phyloP scores from a whole-genome alignment of 2,888 invertebrate species.

The Miltochrista miniata region DNA sequence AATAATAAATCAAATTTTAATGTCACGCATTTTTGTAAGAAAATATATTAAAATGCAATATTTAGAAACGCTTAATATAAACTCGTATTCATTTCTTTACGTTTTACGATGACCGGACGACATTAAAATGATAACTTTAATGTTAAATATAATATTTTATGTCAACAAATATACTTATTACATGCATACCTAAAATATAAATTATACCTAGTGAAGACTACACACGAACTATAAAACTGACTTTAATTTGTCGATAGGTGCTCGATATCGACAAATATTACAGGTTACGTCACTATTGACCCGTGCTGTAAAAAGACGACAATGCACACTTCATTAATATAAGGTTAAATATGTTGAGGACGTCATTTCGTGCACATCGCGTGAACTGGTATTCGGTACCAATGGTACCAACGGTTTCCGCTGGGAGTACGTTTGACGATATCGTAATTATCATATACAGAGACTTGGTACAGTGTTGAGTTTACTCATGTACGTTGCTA shows the following conservation, averaged over 20 bases:
- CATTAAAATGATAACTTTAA: constrained; percentile 27
- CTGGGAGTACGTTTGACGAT: too few relatives aligned
- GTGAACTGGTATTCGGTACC: constrained; percentile 49
- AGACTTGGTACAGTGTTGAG: too few relatives aligned
- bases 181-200: too few relatives aligned
- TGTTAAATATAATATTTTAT: constrained; percentile 11
- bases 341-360: constrained; percentile 72
- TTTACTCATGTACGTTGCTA: too few relatives aligned
- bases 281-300: constrained; percentile 52
- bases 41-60: constrained; percentile 12
- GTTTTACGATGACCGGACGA: constrained; percentile 31
- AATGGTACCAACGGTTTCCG: too few relatives aligned
- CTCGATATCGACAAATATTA: background rate
- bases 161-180: too few relatives aligned
- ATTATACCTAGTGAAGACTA: too few relatives aligned
- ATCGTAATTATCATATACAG: too few relatives aligned
- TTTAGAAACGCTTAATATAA: constrained; percentile 27
- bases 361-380: constrained; percentile 54
- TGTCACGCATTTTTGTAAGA: constrained; percentile 15
- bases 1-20: constrained; percentile 29
- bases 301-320: constrained; percentile 75
- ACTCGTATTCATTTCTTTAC: constrained; percentile 30
- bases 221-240: background rate
- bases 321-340: constrained; percentile 74
- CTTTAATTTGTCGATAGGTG: constrained; percentile 8